Conservation (phyloP, 2,888 invertebrate genomes). For the Dromius quadrimaculatus region DNA sequence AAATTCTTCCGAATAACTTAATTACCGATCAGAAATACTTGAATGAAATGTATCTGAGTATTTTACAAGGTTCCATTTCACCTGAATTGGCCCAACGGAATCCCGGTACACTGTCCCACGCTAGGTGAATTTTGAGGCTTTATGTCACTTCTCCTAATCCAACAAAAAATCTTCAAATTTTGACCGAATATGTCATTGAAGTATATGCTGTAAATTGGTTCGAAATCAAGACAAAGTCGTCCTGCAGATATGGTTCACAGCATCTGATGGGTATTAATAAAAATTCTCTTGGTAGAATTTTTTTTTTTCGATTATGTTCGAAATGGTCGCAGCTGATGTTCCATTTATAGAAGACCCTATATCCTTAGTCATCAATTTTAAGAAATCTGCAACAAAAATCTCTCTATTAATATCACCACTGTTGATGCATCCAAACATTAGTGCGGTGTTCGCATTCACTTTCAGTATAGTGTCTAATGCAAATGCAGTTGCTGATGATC, state of each 20-base stretch:
- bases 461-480: no score
- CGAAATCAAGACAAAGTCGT: constrained; percentile 55
- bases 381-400: no score
- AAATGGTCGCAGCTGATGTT: no score
- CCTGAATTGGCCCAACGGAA: constrained; percentile 28
- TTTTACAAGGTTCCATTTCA: neutral
- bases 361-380: no score
- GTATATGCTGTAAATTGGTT: constrained; percentile 58
- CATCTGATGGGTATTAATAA: constrained; percentile 54
- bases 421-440: no score
- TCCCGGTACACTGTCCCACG: constrained; percentile 17
- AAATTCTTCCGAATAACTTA: constrained; percentile 17
- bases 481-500: no score
- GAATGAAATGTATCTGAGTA: constrained; percentile 38
- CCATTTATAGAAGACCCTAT: no score
- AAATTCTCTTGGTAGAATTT: no score
- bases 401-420: no score
- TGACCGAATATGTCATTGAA: constrained; percentile 56
- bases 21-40: constrained; percentile 47
- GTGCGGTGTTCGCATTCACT: no score
- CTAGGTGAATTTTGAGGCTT: constrained; percentile 32
- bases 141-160: neutral
- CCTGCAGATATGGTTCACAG: constrained; percentile 57
- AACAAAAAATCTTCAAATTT: constrained; percentile 22
- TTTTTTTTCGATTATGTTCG: no score